These are phyloP conservation scores for Bergia sp. DNA, from an alignment of 92 coral and sea anemone species.

Conservation along the genomic window DNA sequence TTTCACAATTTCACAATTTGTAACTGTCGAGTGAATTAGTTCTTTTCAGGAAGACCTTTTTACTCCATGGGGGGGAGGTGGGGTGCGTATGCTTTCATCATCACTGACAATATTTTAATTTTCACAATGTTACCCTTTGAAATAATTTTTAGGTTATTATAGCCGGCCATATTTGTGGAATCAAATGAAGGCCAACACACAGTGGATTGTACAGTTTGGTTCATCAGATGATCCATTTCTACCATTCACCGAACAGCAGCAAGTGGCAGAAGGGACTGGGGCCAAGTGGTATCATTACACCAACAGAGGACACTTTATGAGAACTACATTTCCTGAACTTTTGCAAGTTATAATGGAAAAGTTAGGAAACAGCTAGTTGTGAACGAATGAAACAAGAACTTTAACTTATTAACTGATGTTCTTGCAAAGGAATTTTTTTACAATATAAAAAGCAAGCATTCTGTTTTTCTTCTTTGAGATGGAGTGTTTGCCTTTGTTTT, in stretches of 20 bases:
- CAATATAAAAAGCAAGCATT: no score
- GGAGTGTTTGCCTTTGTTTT: no score
- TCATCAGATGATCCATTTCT: slow-evolving; percentile 90
- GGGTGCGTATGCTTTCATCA: no score
- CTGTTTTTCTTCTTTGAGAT: no score
- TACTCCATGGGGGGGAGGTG: no score
- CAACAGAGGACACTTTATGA: slow-evolving; percentile 78
- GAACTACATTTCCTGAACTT: slow-evolving; percentile 70
- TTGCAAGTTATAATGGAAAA: slow-evolving; percentile 57
- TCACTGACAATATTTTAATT: no score
- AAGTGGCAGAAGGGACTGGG: slow-evolving; percentile 77
- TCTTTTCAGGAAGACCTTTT: no score
- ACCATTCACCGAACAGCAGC: slow-evolving; percentile 75
- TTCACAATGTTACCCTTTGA: neutral
- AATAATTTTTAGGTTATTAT: slow-evolving; percentile 68
- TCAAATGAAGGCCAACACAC: slow-evolving; percentile 67
- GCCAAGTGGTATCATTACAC: slow-evolving; percentile 75
- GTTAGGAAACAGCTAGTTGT: slow-evolving; percentile 37
- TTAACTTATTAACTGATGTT: neutral
- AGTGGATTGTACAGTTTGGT: slow-evolving; percentile 92
- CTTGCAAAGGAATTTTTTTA: neutral
- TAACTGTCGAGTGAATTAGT: no score
- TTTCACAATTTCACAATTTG: no score
- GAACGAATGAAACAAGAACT: neutral
- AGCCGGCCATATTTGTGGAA: slow-evolving; percentile 88